Evolutionary conservation across 53 echinoderm and acorn worm species (phyloP), one percentile per base, ranked within the genome.

Genomic region (Antedon mediterranea): DNA sequence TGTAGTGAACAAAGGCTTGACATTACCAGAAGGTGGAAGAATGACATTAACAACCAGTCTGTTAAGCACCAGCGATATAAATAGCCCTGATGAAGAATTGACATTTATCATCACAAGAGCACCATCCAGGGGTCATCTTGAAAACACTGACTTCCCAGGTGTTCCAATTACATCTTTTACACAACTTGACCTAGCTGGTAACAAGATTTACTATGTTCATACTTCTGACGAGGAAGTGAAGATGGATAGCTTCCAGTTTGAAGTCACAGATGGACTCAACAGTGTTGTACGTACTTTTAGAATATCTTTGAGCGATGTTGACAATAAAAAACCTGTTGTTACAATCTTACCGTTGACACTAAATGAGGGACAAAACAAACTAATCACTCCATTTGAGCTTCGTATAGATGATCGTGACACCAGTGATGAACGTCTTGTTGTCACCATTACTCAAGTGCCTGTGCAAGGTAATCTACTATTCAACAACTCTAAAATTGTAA

Each of bases 191-290:
- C 75, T 97, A 73, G 98, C 98, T 32, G 98, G 98, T n/a, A 98
- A 88, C 85, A 98, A 98, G 81, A 98, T 98, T 71, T 90, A 84
- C 78, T 98, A 98, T 78, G 98, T 98, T 33, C 98, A 98, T 81
- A 98, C 98, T 37, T 88, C 88, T 57, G 86, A 82, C 57, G 98
- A 98, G 78, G 98, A 98, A 71, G 83, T 93, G 83, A 87, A 84
- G 77, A 98, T 98, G 98, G 98, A 98, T 77, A 92, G 90, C 79
- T 98, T 98, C 91, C 92, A 93, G 83, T 98, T 92, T 71, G 77
- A 98, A 74, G 98, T 92, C 7, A 93, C 98, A 26, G 98, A 98
- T 77, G 98, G 98, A 18, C 88, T 92, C 87, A 98, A 98, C 90
- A 87, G 88, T 6, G 98, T 98, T 28, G 84, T 93, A 43, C 98